Evolutionary conservation across 2,797 vertebrate genomes (phyloP).

Genomic region (Hoplostethus atlanticus): DNA sequence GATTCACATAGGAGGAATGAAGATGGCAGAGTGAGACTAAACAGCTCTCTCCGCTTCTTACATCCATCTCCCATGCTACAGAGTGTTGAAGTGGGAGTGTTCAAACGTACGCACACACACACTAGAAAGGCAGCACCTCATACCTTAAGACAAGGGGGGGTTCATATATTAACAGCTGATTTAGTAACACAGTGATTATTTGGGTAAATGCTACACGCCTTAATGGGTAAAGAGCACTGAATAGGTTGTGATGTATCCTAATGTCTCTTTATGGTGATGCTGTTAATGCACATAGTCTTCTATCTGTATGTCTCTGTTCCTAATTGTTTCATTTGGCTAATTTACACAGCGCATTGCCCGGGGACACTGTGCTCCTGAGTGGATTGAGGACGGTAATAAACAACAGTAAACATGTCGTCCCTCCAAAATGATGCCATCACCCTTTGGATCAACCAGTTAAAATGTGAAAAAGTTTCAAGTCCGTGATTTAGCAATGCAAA

Average conservation of each 20-base stretch:
- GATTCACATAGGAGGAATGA: constrained; percentile 21
- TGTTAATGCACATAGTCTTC: background rate
- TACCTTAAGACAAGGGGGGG: background rate
- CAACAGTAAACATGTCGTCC: no score
- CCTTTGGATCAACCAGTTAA: no score
- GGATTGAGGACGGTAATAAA: no score
- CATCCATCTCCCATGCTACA: constrained; percentile 28
- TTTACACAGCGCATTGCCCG: background rate
- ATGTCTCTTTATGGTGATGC: no score
- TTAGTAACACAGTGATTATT: background rate
- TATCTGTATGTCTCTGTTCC: background rate
- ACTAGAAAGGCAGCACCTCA: constrained; percentile 8
- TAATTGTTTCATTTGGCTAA: background rate
- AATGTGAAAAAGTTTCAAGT: no score
- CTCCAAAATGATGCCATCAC: background rate
- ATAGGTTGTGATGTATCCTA: no score
- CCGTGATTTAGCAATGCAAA: no score
- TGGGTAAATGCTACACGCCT: background rate
- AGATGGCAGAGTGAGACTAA: constrained; percentile 15
- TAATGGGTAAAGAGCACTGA: no score
- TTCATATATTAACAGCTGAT: background rate
- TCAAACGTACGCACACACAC: constrained; percentile 21
- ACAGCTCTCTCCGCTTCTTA: constrained; percentile 20
- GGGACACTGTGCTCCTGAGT: no score
- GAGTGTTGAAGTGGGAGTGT: constrained; percentile 30